Evolutionary conservation across 2,113 vertebrate genomes (phyloP).

Genomic region (Chloropsis cyanopogon): DNA sequence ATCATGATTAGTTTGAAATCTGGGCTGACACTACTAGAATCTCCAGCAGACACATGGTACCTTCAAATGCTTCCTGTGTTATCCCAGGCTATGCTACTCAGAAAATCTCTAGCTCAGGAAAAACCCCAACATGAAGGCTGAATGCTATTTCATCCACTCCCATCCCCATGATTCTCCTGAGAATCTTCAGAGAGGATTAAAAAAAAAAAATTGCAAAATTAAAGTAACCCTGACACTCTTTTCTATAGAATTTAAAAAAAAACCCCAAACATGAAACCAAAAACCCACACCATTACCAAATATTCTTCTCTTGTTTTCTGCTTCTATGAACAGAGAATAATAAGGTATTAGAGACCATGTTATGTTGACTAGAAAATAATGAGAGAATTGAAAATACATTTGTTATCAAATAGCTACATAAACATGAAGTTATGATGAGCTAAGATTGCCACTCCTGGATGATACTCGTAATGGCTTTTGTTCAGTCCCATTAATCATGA

Average conservation of each 20-base stretch:
- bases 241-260: neutral
- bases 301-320: neutral
- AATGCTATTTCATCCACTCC: neutral
- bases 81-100: neutral
- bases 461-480: neutral
- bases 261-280: neutral
- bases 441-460: neutral
- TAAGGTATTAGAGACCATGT: rapidly evolving
- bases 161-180: neutral
- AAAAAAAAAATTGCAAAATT: neutral
- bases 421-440: neutral
- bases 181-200: neutral
- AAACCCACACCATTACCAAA: neutral
- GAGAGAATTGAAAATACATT: neutral
- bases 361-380: neutral
- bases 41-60: neutral
- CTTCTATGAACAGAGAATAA: neutral
- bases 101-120: neutral
- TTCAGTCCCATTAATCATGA: neutral
- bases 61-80: neutral
- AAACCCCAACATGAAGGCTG: neutral
- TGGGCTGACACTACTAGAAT: neutral
- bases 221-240: neutral
- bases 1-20: neutral
- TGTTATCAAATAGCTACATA: neutral